Evolutionary conservation across 1,140 invertebrate species (phyloP).

Genomic region (Anastrepha ludens): DNA sequence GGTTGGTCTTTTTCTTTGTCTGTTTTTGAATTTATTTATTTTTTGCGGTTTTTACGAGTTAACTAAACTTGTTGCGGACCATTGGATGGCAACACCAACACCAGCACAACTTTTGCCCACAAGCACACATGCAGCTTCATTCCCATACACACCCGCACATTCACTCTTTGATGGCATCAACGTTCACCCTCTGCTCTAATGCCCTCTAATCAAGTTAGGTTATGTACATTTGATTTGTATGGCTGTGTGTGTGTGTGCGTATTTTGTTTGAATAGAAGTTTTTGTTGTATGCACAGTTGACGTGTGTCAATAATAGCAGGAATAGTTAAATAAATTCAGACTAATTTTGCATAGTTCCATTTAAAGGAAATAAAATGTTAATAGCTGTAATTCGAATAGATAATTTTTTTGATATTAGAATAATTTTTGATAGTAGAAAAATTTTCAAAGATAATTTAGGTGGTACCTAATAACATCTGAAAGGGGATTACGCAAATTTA

Average conservation of each 20-base stretch:
- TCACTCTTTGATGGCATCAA: neutral
- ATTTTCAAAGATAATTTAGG: no score
- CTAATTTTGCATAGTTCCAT: no score
- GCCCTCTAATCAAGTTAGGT: neutral
- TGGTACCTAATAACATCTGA: no score
- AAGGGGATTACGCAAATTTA: no score
- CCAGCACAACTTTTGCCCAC: neutral
- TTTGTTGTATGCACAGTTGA: neutral
- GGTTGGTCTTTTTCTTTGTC: conserved; percentile 16
- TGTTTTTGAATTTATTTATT: conserved; percentile 2
- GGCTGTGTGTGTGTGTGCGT: neutral
- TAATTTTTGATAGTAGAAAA: no score
- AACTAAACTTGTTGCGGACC: conserved; percentile 38
- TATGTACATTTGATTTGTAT: neutral
- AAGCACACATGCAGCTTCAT: neutral
- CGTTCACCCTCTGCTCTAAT: no score
- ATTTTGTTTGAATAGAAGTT: no score
- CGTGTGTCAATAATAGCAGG: neutral
- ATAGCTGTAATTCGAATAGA: no score
- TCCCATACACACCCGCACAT: neutral
- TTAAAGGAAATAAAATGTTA: no score
- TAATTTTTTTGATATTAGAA: no score
- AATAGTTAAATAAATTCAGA: no score
- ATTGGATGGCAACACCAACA: neutral
- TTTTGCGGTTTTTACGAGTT: conserved; percentile 24